Evolutionary conservation across 2,113 vertebrate genomes (phyloP), one percentile per base, ranked within the genome.

Genomic region (Psilopogon haemacephalus): DNA sequence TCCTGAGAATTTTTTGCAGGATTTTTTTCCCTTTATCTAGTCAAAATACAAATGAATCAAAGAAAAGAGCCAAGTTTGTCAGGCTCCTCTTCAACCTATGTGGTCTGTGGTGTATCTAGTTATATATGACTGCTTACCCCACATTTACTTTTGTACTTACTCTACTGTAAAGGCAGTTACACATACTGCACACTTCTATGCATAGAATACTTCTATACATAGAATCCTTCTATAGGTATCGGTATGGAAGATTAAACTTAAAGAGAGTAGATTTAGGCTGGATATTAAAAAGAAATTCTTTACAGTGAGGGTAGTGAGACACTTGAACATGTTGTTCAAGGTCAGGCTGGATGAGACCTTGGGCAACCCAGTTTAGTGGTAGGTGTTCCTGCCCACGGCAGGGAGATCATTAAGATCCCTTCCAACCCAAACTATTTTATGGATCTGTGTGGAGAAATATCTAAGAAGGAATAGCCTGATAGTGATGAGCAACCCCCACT

Each of bases 91-190:
- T 70, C 32, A 62, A 58, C 32, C 46, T 12, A 8, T 8, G 20
- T 59, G 40, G 32, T 28, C 59, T 55, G 46, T 28, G 82, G 64
- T 8, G 9, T 7, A 19, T 58, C 48, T 62, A 65, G 54, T n/a
- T 85, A 37, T 35, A 28, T 33, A 68, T 19, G 37, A 42, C 48
- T 73, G 32, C 37, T 85, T 67, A 59, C 19, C 69, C 15, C 27
- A 55, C 0, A 0, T 68, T 32, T 73, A 62, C 28, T 48, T 89
- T 52, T 0, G 1, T 54, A 72, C 37, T 67, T 76, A 35, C 28
- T 52, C 13, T 17, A 50, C 21, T 77, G 8, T 23, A 81, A 65
- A 68, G 62, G 14, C 54, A 95, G 15, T 18, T 18, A 50, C 8
- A 65, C 8, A 63, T 30, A 48, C 33, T 33, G 26, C 14, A 54